Evolutionary conservation across 2,797 vertebrate species (phyloP), one percentile per base, ranked within the genome.

Genomic region (Anomalospiza imberbis): DNA sequence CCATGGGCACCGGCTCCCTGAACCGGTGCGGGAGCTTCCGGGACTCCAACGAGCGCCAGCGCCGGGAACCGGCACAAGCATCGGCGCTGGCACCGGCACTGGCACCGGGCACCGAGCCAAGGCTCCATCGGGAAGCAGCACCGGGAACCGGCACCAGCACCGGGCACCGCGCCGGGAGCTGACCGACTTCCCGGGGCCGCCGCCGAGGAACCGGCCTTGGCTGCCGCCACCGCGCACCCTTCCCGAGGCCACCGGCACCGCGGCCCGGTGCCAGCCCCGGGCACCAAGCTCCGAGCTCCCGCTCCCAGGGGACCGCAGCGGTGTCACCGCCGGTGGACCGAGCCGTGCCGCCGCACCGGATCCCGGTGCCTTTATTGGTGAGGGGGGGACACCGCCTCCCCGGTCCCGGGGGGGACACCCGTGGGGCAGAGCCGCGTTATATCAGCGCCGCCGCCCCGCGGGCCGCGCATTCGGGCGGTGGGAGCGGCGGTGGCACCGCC

Each of bases 341-440:
- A 93, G n/a, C 80, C 66, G 31, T 85, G 62, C 53, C 50, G 26
- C 44, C 22, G 74, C 83, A 68, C 60, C 53, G 34, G 68, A 24
- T 77, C 67, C 89, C 83, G 89, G 71, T 78, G 92, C 57, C 67
- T 62, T 82, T 40, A 88, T 83, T 70, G 83, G 75, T 32, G n/a
- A 7, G 44, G 45, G 42, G 81, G 83, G 68, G 45, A 89, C 88
- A 22, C 91, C 88, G 82, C 94, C 92, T 81, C 79, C 71, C 63
- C 71, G 57, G 86, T 94, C 94, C 94, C 94, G 83, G 89, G 94
- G 89, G 94, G 92, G 83, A 90, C 89, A 81, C 92, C 92, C 71
- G 87, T 71, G 86, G 92, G 94, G 62, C 75, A 90, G 53, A 77
- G 79, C 89, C 57, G 79, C 79, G 66, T 81, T 94, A 94, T 90